Evolutionary conservation across 2,797 vertebrate genomes (phyloP), one percentile per base, ranked within the genome.

Genomic region (Cryptoblepharus egeriae): DNA sequence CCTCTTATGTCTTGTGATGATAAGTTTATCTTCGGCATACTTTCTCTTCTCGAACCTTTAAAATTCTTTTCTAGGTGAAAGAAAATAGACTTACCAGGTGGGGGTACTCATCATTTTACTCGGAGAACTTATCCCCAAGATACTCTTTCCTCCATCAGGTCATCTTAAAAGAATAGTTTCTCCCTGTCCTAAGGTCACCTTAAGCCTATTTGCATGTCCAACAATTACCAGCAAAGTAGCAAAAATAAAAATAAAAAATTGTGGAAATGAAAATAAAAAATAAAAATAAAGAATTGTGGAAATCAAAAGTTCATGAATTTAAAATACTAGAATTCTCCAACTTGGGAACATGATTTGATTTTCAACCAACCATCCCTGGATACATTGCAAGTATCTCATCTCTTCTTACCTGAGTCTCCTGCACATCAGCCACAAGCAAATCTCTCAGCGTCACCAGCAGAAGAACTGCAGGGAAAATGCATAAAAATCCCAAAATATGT

Each of bases 381-480:
- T 45, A 45, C 42, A 45, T 45, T 45, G 5, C 5, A 45, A 45
- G 42, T 10, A 45, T 45, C 42, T 45, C 42, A 10, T 45, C 42
- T 45, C 80, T 12, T 58, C 89, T 81, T 93, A 94, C 92, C 93
- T 92, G 83, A 1, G 22, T 85, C 11, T 26, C 4, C 61, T 35
- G 80, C 2, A 55, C 58, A 0, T 87, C 88, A 63, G 73, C 83
- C 79, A 86, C 90, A 49, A 83, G 37, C 28, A 85, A 68, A 4
- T 85, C 26, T 57, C 85, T 65, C 52, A 75, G 55, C 1, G 3
- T 0, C 0, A 26, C 83, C 89, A 93, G 79, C 80, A 91, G 8
- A 84, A 88, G 84, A 82, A 89, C 73, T 12, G 28, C 61, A 1
- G 87, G 80, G 15, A 91, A 9, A 1, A 93, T 0, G 11, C 91